Conservation (phyloP, 2,888 invertebrate genomes). For the Stegophylla sp. region DNA sequence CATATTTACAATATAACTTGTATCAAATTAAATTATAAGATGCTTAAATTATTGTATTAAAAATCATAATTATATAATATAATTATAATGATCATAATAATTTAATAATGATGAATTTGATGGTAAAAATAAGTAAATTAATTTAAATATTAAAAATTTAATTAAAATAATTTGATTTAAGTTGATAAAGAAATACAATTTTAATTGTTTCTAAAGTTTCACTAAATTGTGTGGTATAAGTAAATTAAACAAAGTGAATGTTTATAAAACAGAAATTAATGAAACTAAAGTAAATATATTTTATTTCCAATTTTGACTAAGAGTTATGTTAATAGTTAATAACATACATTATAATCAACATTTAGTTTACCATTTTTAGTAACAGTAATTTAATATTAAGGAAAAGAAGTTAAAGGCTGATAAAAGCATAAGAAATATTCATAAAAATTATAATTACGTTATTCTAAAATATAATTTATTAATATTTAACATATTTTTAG, state of each 20-base stretch:
- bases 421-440: too few relatives aligned
- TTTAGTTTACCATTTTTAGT: neutral
- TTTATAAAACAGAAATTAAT: neutral
- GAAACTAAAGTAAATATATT: neutral
- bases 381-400: too few relatives aligned
- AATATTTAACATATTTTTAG: too few relatives aligned
- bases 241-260: neutral
- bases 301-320: neutral
- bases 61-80: neutral
- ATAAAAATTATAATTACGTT: too few relatives aligned
- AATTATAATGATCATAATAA: neutral
- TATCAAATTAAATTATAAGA: neutral
- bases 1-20: slow-evolving; percentile 16
- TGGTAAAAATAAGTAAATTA: neutral
- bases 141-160: slow-evolving; percentile 2
- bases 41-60: neutral
- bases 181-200: neutral
- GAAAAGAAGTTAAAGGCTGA: too few relatives aligned
- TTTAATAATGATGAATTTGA: slow-evolving; percentile 9
- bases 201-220: too few relatives aligned
- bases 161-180: slow-evolving; percentile 30
- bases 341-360: too few relatives aligned
- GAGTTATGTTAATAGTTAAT: too few relatives aligned
- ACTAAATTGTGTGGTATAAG: neutral
- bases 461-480: too few relatives aligned